Base-by-base conservation (phyloP, 2,113 vertebrate species). In the Toxotes chatareus region DNA sequence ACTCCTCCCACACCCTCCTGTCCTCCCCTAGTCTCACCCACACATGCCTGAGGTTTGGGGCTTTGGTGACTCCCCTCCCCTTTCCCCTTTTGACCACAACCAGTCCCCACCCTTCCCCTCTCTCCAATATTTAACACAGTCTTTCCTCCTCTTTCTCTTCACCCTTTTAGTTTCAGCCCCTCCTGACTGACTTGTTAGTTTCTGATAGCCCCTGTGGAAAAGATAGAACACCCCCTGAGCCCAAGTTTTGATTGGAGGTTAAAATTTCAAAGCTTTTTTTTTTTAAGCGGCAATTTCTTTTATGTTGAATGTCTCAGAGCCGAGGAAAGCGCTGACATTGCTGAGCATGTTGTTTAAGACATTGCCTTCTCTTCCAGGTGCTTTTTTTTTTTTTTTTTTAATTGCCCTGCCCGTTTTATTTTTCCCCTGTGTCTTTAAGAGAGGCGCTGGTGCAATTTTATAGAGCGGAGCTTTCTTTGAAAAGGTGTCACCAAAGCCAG, bases 41-140 rank as follows among this genome's bases (percentile, higher is more conserved):
- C 94, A 89, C 95, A 96, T 96, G 96, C 95, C 95, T 97, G 96
- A 95, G 96, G 96, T 96, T 97, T 96, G 92, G 93, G 95, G 91
- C 94, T 93, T 92, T 84, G 92, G 80, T 84, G 79, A 77, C 67
- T 83, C 55, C 73, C 75, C 57, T 63, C 63, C 51, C 73, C 68
- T 42, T 77, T 42, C 88, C 83, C 74, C 55, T 72, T 80, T 83
- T 80, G 70, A 88, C 90, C 89, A 88, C 78, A 83, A 69, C 70
- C 70, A 86, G 71, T 87, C 92, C 79, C 85, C 89, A 84, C 90
- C 86, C 87, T 78, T 85, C 70, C 65, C 66, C 53, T 31, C 47
- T 42, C 78, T 77, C 59, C 75, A 27, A 60, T 77, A 56, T 82
- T 80, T 66, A 47, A 63, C 68, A 62, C 68, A 69, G 57, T 77